Base-by-base conservation (phyloP, 2,113 vertebrate genomes). In the Plecturocebus donacophilus region DNA sequence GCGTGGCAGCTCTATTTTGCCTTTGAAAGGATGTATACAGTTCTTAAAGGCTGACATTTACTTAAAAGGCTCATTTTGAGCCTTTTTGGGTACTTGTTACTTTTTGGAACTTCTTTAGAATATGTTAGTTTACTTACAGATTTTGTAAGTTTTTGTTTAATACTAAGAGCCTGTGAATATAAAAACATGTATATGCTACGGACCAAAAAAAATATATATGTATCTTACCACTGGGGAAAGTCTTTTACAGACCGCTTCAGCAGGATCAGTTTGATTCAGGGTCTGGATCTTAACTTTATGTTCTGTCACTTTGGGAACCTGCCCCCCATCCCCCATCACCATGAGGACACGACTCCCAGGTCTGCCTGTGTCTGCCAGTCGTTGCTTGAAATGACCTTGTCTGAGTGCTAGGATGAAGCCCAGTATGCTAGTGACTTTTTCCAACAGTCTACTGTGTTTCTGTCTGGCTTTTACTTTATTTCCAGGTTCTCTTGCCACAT, bases 401-500 rank as follows among this genome's bases (percentile, higher is more conserved):
- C 8, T 14, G 1, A 3, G 61, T 61, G 40, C 45, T 4, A 38
- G 81, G 58, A 3, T 7, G 56, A 42, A 38, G 30, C 58, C 56
- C 38, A 1, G 25, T 16, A 35, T 8, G 38, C 49, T 7, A 0
- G 52, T 56, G 14, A 21, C 52, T 8, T 6, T 32, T 61, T 13
- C 45, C 40, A 8, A 5, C 40, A 2, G 27, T 54, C 82, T 77
- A 12, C 86, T 94, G 20, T 66, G 64, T 89, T 80, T 94, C 84
- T 23, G 2, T 30, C 83, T 84, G 79, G 2, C 2, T 77, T 97
- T 79, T 95, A 27, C n/a, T 98, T 94, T 94, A n/a, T 82, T 97
- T 98, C 92, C 94, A 99, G 99, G 98, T 85, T 98, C 98, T 85
- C 85, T 93, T 30, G 93, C 98, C 77, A 5, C 97, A 35, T 95